Evolutionary conservation across 2,888 invertebrate species (phyloP).

Genomic region (Sinohyriopsis cumingii): DNA sequence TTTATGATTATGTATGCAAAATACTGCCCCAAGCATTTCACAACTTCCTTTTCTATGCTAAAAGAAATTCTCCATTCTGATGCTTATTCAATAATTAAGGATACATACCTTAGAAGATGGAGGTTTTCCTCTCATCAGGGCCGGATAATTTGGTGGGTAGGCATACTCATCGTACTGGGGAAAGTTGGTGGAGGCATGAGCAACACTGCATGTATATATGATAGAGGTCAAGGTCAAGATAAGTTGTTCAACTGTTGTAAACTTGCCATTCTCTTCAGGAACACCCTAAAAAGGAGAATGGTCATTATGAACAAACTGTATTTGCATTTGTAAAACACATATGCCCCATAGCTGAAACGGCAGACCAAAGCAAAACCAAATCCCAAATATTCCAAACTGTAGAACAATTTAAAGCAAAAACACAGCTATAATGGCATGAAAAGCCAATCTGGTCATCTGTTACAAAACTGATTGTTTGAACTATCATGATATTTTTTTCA

Average conservation of each 20-base stretch:
- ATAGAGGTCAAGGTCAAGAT: slow-evolving; percentile 50
- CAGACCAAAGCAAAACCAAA: neutral
- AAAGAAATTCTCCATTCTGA: too few species aligned
- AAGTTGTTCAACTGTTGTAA: slow-evolving; percentile 45
- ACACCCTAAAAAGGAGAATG: slow-evolving; percentile 46
- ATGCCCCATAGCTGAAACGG: neutral
- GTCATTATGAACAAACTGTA: neutral
- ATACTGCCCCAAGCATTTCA: too few species aligned
- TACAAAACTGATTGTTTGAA: neutral
- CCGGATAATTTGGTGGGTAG: slow-evolving; percentile 66
- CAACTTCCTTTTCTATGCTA: too few species aligned
- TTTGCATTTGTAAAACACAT: neutral
- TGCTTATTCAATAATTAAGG: too few species aligned
- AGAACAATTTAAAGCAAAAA: too few species aligned
- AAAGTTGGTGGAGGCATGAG: slow-evolving; percentile 63
- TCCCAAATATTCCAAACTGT: neutral
- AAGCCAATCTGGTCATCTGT: neutral
- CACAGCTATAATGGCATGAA: neutral
- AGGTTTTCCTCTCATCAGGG: slow-evolving; percentile 49
- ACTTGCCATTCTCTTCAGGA: slow-evolving; percentile 48
- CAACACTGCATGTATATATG: slow-evolving; percentile 62
- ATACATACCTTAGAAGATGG: slow-evolving; percentile 52
- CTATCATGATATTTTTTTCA: too few species aligned
- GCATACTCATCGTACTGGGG: slow-evolving; percentile 67
- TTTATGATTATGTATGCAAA: too few species aligned